Conservation (phyloP, 2,113 vertebrate species). For the Forbesichthys papilliferus region DNA sequence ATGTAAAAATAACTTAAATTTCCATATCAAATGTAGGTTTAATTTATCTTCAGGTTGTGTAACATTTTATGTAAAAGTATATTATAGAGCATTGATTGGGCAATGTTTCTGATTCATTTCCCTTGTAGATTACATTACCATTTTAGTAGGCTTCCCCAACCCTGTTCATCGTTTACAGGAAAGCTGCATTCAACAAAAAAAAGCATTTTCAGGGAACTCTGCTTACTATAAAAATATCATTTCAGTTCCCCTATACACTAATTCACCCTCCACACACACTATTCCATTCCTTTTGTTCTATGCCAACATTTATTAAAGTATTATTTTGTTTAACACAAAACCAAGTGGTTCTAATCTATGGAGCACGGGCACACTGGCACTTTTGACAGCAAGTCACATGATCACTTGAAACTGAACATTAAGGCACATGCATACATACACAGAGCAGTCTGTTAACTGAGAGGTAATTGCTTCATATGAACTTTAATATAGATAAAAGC, state of each 20-base stretch:
- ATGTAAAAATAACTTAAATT: too few species aligned
- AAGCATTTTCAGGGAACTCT: not conserved
- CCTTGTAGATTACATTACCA: not conserved
- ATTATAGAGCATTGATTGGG: not conserved
- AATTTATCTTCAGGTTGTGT: too few species aligned
- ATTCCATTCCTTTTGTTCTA: too few species aligned
- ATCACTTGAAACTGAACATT: slow-evolving; percentile 34
- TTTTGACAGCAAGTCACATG: slow-evolving; percentile 47
- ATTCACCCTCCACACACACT: too few species aligned
- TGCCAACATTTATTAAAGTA: too few species aligned
- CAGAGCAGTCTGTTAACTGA: not conserved
- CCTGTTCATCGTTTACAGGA: slow-evolving; percentile 30
- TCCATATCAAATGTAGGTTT: too few species aligned
- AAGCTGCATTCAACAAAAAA: slow-evolving; percentile 18
- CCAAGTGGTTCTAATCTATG: slow-evolving; percentile 40
- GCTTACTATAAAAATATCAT: too few species aligned
- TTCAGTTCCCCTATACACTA: too few species aligned
- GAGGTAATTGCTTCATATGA: too few species aligned
- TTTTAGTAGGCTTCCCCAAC: slow-evolving; percentile 10
- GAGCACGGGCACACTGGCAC: slow-evolving; percentile 53
- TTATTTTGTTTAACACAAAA: slow-evolving; percentile 19
- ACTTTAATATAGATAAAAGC: too few species aligned
- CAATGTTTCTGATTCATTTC: not conserved
- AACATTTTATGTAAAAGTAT: too few species aligned
- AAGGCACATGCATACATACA: slow-evolving; percentile 51